phyloP scores from a whole-genome alignment of 2,113 vertebrate genomes.

The Hyaena hyaena region DNA sequence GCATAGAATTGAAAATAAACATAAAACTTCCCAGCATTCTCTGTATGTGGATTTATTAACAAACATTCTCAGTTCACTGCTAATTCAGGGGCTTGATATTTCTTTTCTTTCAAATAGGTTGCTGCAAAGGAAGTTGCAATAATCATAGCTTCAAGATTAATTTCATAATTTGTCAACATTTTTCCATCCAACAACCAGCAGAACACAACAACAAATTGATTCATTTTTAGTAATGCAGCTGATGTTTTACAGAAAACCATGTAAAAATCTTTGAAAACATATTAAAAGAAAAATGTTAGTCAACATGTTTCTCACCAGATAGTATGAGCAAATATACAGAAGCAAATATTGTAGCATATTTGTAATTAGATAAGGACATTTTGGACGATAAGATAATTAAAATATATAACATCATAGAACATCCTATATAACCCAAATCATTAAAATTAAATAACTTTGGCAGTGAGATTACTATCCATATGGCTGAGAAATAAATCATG shows the following conservation, averaged over 20 bases:
- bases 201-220: slow-evolving; percentile 51
- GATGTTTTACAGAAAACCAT: slow-evolving; percentile 78
- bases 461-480: slow-evolving; percentile 30
- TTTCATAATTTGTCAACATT: slow-evolving; percentile 63
- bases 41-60: not conserved
- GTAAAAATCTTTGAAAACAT: slow-evolving; percentile 80
- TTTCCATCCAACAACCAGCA: slow-evolving; percentile 12
- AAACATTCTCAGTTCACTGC: slow-evolving; percentile 3
- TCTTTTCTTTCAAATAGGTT: slow-evolving; percentile 60
- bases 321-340: slow-evolving; percentile 68
- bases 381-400: slow-evolving; percentile 78
- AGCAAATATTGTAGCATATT: slow-evolving; percentile 78
- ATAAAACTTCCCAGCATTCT: slow-evolving; percentile 37
- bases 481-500: not conserved
- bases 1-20: slow-evolving; percentile 23
- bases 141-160: slow-evolving; percentile 69
- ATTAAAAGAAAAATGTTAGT: slow-evolving; percentile 84
- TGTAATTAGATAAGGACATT: slow-evolving; percentile 81
- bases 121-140: slow-evolving; percentile 60
- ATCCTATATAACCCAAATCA: slow-evolving; percentile 72
- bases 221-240: slow-evolving; percentile 75
- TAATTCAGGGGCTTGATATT: slow-evolving; percentile 8
- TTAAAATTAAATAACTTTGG: slow-evolving; percentile 17
- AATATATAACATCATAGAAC: slow-evolving; percentile 73
- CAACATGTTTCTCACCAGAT: slow-evolving; percentile 80